Conservation (phyloP, 1,140 invertebrate species). For the Ceratitis capitata region DNA sequence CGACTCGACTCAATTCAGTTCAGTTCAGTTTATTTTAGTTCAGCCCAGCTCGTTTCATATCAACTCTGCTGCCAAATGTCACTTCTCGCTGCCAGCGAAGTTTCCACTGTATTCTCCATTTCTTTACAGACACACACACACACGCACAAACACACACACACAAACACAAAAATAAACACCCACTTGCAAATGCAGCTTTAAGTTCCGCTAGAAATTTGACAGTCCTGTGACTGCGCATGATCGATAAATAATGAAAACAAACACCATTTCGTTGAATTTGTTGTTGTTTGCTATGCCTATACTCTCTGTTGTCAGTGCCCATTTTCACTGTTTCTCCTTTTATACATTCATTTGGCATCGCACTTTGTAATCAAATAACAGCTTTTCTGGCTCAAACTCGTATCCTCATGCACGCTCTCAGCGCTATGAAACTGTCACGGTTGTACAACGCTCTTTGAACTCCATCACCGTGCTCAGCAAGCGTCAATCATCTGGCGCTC, state of each 20-base stretch:
- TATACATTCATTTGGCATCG: not conserved
- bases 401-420: not conserved
- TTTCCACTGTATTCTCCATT: slow-evolving; percentile 24
- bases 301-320: slow-evolving; percentile 16
- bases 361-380: not conserved
- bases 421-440: not conserved
- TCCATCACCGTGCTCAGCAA: not conserved
- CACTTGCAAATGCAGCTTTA: not conserved
- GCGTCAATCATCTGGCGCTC: not conserved
- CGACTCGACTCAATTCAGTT: not conserved
- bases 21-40: too few relatives aligned
- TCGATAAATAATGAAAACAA: slow-evolving; percentile 37
- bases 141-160: not conserved
- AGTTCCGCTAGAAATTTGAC: not conserved
- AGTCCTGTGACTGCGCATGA: not conserved
- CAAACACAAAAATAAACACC: not conserved
- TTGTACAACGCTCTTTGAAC: slow-evolving; percentile 31
- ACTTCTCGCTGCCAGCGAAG: not conserved
- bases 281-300: not conserved
- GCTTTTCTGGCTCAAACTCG: not conserved
- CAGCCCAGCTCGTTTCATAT: not conserved
- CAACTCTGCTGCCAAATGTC: not conserved
- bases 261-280: not conserved
- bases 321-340: not conserved
- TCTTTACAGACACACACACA: not conserved